Base-by-base conservation (phyloP, 2,113 vertebrate genomes). In the Hippopotamus amphibius region DNA sequence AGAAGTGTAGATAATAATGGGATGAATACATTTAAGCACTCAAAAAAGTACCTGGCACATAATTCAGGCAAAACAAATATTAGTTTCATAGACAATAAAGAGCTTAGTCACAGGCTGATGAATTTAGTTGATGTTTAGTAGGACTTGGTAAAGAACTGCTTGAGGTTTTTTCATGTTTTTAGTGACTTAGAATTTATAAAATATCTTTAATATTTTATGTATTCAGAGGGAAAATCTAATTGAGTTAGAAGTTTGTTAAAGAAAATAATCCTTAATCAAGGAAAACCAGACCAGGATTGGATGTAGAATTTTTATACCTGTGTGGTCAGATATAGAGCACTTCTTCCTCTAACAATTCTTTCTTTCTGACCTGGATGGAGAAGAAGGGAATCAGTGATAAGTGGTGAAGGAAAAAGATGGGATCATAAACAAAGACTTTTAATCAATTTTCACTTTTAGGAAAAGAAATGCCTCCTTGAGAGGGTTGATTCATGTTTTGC, bases 361-460 rank as follows among this genome's bases (percentile, higher is more conserved):
- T 97, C 30, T 96, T 93, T 97, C n/a, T 95, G 19, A 86, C 4
- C 21, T 8, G 2, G 17, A 90, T 81, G 55, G 43, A n/a, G 21
- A 4, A 22, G 9, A 16, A 48, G 17, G 48, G 74, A n/a, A 46
- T 7, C 2, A 46, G 6, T 46, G 46, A 41, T 50, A 71, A 66
- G 22, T 57, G 11, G 9, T 66, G 50, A 88, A 63, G 6, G 26
- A n/a, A 83, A 72, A 79, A 30, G 14, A 48, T 43, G 6, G 8
- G 0, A 5, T 13, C 2, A 53, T n/a, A 50, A 76, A 17, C 15
- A 81, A 66, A 66, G 33, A 33, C 28, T 80, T 89, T 46, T 26
- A 53, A 71, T 72, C 16, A 50, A 2, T 90, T 90, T 83, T 79
- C 14, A 63, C 2, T 14, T 71, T 93, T 41, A 91, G 26, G 33